Evolutionary conservation across 1,140 invertebrate genomes (phyloP).

Genomic region (Achatina immaculata): DNA sequence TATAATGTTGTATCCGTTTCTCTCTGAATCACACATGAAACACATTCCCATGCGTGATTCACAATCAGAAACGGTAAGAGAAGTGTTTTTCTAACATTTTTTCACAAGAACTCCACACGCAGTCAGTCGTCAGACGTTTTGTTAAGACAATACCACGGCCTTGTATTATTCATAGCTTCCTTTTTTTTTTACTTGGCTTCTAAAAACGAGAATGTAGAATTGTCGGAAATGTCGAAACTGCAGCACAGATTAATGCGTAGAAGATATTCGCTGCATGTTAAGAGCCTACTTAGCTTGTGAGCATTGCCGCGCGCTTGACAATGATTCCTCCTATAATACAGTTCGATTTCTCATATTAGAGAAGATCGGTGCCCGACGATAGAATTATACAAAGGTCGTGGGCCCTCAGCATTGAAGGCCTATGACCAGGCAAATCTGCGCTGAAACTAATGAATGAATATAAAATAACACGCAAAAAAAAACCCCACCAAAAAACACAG

Average conservation of each 20-base stretch:
- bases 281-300: neutral
- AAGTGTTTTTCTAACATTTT: slow-evolving; percentile 1
- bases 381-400: neutral
- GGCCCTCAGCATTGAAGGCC: neutral
- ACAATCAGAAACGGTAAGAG: neutral
- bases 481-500: too few species aligned
- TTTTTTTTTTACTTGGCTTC: neutral
- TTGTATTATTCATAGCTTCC: neutral
- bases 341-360: neutral
- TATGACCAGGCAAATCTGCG: neutral
- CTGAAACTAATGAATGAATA: slow-evolving; percentile 9
- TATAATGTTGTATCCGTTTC: too few species aligned
- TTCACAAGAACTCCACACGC: neutral
- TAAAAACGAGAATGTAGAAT: neutral
- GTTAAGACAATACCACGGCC: neutral
- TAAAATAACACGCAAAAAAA: slow-evolving; percentile 5
- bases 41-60: neutral
- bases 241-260: neutral
- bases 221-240: neutral
- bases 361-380: neutral
- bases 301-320: neutral
- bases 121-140: neutral
- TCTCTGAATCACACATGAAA: neutral
- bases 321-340: neutral
- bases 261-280: neutral